Conservation (phyloP, 2,888 invertebrate species). For the Yponomeuta plumbellus region DNA sequence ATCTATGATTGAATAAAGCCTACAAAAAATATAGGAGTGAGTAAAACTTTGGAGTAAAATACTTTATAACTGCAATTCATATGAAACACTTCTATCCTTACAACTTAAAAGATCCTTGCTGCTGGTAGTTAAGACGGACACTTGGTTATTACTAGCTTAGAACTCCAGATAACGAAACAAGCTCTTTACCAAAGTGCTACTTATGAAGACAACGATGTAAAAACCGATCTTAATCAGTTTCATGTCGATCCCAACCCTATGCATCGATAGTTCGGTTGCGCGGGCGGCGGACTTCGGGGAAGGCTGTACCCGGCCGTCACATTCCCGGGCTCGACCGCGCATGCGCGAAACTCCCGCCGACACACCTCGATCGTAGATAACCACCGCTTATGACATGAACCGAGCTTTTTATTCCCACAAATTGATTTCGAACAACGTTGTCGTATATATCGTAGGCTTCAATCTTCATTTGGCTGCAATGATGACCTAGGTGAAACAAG, state of each 20-base stretch:
- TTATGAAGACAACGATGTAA: too few relatives aligned
- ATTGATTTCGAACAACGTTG: slow-evolving; percentile 58
- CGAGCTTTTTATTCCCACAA: slow-evolving; percentile 67
- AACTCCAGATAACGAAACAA: too few relatives aligned
- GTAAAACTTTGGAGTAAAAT: too few relatives aligned
- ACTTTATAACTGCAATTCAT: too few relatives aligned
- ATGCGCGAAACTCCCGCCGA: slow-evolving; percentile 64
- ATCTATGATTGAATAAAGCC: too few relatives aligned
- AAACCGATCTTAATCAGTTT: background rate
- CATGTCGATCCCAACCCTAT: background rate
- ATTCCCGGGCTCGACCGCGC: slow-evolving; percentile 43
- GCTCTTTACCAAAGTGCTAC: too few relatives aligned
- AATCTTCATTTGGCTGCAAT: slow-evolving; percentile 13
- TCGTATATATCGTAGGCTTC: slow-evolving; percentile 14
- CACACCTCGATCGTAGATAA: slow-evolving; percentile 65
- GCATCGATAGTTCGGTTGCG: background rate
- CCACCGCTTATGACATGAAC: slow-evolving; percentile 64
- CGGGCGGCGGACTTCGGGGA: slow-evolving; percentile 52
- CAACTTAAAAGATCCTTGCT: too few relatives aligned
- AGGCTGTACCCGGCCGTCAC: slow-evolving; percentile 45
- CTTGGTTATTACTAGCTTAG: too few relatives aligned
- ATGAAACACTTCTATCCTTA: too few relatives aligned
- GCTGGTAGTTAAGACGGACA: too few relatives aligned
- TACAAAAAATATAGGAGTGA: too few relatives aligned
- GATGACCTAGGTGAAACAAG: background rate